Percentiles rank a stretch among this genome's conserved stretches.
Evolutionary conservation across 2,797 vertebrate species (phyloP).

Genomic region (Pangasius sanitwongsei): DNA sequence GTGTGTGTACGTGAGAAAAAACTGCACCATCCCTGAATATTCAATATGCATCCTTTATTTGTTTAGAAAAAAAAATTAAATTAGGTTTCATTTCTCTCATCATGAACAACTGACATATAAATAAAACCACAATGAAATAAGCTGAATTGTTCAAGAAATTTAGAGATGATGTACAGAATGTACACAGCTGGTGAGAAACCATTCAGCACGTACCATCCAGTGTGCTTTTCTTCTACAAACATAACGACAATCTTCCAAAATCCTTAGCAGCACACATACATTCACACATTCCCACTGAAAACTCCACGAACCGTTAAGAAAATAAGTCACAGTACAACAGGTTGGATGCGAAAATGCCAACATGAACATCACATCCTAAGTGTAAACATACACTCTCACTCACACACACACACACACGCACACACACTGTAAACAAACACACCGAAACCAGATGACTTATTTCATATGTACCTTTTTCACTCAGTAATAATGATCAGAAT

Average conservation of each 20-base stretch:
- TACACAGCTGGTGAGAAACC: constrained; percentile 72
- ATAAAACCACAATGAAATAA: constrained; percentile 77
- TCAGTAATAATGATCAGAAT: constrained; percentile 61
- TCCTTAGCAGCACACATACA: constrained; percentile 35
- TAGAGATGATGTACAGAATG: constrained; percentile 77
- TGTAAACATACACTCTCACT: constrained; percentile 53
- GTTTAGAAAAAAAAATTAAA: constrained; percentile 83
- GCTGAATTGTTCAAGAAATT: constrained; percentile 66
- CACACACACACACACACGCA: constrained; percentile 38
- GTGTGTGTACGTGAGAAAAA: background rate
- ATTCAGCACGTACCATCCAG: constrained; percentile 74
- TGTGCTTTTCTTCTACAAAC: constrained; percentile 78
- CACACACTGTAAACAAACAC: constrained; percentile 59
- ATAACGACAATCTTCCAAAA: constrained; percentile 1
- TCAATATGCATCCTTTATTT: constrained; percentile 78
- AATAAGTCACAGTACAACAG: constrained; percentile 54
- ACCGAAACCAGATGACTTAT: constrained; percentile 32
- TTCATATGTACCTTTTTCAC: constrained; percentile 52
- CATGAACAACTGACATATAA: constrained; percentile 71
- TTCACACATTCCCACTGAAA: constrained; percentile 46
- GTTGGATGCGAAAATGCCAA: constrained; percentile 48
- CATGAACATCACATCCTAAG: constrained; percentile 46
- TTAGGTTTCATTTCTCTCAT: constrained; percentile 69
- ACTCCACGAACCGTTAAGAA: constrained; percentile 24
- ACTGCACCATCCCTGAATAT: constrained; percentile 39